Evolutionary conservation across 2,888 invertebrate species (phyloP).

Genomic region (Ochropleura plecta): DNA sequence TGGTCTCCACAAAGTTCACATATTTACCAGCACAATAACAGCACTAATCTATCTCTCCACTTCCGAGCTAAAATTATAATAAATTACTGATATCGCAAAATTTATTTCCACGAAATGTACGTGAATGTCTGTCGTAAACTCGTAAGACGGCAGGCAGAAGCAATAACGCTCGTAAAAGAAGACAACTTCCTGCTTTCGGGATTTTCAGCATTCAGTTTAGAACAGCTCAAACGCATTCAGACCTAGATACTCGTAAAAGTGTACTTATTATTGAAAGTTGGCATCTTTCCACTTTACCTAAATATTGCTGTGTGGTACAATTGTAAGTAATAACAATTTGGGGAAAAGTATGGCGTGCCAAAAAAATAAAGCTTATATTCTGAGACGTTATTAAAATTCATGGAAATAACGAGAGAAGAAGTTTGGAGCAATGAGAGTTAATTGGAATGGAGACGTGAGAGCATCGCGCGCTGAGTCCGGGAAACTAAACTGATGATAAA

Average conservation of each 20-base stretch:
- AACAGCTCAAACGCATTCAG: conserved; percentile 66
- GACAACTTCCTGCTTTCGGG: conserved; percentile 66
- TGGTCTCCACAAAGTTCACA: conserved; percentile 41
- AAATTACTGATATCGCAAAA: conserved; percentile 51
- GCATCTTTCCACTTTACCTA: conserved; percentile 81
- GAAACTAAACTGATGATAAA: conserved; percentile 71
- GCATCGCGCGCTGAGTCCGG: conserved; percentile 72
- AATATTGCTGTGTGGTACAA: conserved; percentile 76
- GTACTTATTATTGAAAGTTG: conserved; percentile 78
- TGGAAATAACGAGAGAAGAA: conserved; percentile 56
- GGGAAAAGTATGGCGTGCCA: conserved; percentile 71
- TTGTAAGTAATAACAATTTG: conserved; percentile 76
- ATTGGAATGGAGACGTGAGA: conserved; percentile 73
- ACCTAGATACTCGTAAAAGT: conserved; percentile 67
- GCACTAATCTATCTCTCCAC: conserved; percentile 38
- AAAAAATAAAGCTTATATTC: conserved; percentile 68
- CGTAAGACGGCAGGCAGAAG: conserved; percentile 56
- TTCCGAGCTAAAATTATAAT: conserved; percentile 51
- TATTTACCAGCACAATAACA: conserved; percentile 52
- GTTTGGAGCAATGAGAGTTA: conserved; percentile 68
- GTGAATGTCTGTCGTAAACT: conserved; percentile 33
- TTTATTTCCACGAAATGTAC: conserved; percentile 42
- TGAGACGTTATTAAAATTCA: conserved; percentile 67
- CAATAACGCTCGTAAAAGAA: conserved; percentile 67
- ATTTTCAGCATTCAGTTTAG: conserved; percentile 68